A percentile compares a stretch with the other conserved stretches of the same genome.
These are phyloP conservation scores for Drosophila quadrilineata DNA, from an alignment of 1,140 invertebrate genomes.

Conservation along the genomic window DNA sequence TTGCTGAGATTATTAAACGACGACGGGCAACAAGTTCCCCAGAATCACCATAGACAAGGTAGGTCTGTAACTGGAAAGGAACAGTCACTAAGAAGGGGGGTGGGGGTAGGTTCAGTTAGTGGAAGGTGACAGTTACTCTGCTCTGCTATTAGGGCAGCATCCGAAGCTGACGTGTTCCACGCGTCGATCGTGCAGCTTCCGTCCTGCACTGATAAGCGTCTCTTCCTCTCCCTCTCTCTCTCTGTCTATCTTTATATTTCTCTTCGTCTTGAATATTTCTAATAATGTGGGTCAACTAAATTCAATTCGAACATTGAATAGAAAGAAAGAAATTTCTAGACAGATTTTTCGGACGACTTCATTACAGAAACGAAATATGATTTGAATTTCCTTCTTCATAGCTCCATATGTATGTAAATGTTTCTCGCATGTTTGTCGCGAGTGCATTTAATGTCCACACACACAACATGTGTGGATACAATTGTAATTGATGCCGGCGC, in stretches of 20 bases:
- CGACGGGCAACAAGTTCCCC: slow-evolving; percentile 52
- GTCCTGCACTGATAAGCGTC: slow-evolving; percentile 58
- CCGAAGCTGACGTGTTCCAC: slow-evolving; percentile 62
- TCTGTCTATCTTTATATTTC: neutral
- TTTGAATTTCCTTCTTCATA: slow-evolving; percentile 19
- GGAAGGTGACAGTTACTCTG: too few species aligned
- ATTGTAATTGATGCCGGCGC: slow-evolving; percentile 27
- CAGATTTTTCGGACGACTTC: slow-evolving; percentile 14
- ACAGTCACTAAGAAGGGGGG: neutral
- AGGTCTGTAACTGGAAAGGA: slow-evolving; percentile 19
- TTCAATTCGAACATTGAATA: slow-evolving; percentile 60
- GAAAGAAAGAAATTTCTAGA: slow-evolving; percentile 57
- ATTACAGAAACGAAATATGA: slow-evolving; percentile 13
- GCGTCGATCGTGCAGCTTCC: slow-evolving; percentile 33
- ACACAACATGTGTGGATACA: slow-evolving; percentile 30
- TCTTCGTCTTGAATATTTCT: slow-evolving; percentile 8
- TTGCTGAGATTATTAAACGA: neutral
- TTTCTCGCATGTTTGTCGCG: neutral
- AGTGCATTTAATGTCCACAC: slow-evolving; percentile 3
- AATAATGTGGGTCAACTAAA: slow-evolving; percentile 57
- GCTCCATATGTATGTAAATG: neutral
- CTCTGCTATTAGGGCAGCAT: too few species aligned
- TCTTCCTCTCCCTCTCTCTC: neutral
- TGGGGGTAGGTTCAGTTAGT: too few species aligned
- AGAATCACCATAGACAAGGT: slow-evolving; percentile 33